phyloP scores from a whole-genome alignment of 2,888 invertebrate genomes.

The Cephus runcator region DNA sequence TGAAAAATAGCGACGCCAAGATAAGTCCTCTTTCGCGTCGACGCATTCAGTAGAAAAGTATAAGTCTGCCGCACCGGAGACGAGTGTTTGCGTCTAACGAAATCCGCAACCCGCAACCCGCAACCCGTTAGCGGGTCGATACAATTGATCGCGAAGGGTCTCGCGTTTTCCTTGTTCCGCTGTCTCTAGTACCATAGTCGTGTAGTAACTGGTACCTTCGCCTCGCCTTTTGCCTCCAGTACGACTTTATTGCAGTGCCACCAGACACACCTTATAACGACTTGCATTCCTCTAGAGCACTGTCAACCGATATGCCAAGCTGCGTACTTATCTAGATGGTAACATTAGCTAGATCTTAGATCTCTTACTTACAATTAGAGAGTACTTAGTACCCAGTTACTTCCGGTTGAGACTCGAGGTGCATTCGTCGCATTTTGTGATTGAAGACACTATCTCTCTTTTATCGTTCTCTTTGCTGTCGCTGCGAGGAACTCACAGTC shows the following conservation, averaged over 20 bases:
- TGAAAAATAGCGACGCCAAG: constrained; percentile 40
- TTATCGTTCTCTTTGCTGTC: no score
- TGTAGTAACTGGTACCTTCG: constrained; percentile 4
- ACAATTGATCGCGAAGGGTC: background rate
- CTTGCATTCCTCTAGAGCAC: no score
- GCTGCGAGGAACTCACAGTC: no score
- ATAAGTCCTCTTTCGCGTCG: constrained; percentile 43
- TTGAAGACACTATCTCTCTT: no score
- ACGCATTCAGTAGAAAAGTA: constrained; percentile 23
- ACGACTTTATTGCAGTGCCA: constrained; percentile 15
- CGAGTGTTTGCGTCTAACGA: constrained; percentile 17
- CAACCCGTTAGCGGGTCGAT: constrained; percentile 17
- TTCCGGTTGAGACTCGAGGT: no score
- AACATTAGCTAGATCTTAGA: no score
- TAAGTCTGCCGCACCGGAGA: constrained; percentile 37
- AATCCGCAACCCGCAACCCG: constrained; percentile 19
- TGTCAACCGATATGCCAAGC: no score
- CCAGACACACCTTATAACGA: no score
- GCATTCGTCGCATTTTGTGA: no score
- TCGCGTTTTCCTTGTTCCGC: background rate
- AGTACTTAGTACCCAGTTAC: no score
- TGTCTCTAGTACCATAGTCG: background rate
- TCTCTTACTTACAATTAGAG: no score
- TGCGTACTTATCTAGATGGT: no score
- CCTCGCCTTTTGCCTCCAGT: constrained; percentile 57